phyloP scores from a whole-genome alignment of 2,888 invertebrate species.

The Thymelicus acteon region DNA sequence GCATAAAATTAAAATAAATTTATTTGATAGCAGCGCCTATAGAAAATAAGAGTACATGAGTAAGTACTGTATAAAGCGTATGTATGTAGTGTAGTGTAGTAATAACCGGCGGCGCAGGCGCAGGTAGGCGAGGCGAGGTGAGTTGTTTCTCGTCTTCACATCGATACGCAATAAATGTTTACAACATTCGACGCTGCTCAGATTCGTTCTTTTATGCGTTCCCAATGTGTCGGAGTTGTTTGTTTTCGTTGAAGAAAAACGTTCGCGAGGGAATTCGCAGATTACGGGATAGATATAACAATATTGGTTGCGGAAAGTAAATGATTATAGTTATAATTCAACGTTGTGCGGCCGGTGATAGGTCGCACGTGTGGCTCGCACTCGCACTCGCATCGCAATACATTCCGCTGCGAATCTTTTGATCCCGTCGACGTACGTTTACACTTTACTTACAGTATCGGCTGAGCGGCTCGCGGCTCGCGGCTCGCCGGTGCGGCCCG shows the following conservation, averaged over 20 bases:
- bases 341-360: constrained; percentile 47
- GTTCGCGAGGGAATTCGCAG: constrained; percentile 47
- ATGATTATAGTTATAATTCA: constrained; percentile 59
- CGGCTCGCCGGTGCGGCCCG: too few species aligned
- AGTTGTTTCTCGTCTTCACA: constrained; percentile 33
- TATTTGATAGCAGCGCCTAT: constrained; percentile 11
- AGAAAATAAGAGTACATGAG: neutral
- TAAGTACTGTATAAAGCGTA: neutral
- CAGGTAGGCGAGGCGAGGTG: neutral
- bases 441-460: constrained; percentile 25
- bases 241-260: constrained; percentile 42
- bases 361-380: constrained; percentile 52
- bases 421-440: constrained; percentile 55
- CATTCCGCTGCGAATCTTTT: constrained; percentile 57
- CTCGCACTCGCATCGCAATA: constrained; percentile 40
- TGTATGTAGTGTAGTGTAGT: too few species aligned
- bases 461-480: neutral
- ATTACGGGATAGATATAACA: constrained; percentile 54
- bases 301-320: constrained; percentile 56
- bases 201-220: constrained; percentile 37
- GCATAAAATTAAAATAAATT: constrained; percentile 14
- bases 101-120: neutral
- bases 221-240: constrained; percentile 42
- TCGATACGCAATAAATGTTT: constrained; percentile 34
- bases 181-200: constrained; percentile 5